Conservation (phyloP, 2,888 invertebrate species). For the Doris montereyensis region DNA sequence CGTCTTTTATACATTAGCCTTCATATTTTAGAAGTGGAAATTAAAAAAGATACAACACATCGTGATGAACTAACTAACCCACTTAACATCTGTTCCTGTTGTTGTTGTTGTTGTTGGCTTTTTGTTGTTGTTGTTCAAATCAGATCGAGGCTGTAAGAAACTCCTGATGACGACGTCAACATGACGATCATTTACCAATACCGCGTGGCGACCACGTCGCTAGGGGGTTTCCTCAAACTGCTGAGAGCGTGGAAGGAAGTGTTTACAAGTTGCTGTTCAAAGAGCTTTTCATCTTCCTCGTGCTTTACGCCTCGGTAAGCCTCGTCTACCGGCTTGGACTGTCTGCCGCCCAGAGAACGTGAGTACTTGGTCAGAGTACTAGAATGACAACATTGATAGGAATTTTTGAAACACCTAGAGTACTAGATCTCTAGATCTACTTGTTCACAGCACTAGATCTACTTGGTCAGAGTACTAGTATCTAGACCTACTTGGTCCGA, state of each 20-base stretch:
- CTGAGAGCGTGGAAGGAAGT: conserved; percentile 90
- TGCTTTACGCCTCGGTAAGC: conserved; percentile 85
- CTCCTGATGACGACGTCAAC: neutral
- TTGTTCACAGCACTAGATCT: no score
- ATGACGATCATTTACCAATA: conserved; percentile 67
- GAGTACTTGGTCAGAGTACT: no score
- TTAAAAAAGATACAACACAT: no score
- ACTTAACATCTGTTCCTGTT: no score
- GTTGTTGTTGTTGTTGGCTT: no score
- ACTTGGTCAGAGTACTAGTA: no score
- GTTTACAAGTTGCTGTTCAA: conserved; percentile 95
- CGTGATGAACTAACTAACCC: no score
- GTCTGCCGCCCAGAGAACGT: conserved; percentile 81
- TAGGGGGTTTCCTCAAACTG: conserved; percentile 62
- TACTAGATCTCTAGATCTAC: no score
- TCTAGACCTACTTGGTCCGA: no score
- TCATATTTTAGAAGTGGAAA: no score
- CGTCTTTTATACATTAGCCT: no score
- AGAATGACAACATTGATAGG: neutral
- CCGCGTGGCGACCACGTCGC: conserved; percentile 60
- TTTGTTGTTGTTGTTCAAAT: no score
- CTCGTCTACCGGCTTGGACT: conserved; percentile 83
- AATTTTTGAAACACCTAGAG: neutral
- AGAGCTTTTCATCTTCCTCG: conserved; percentile 86
- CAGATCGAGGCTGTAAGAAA: neutral